Conservation (phyloP, 2,888 invertebrate genomes). For the Danaus chrysippus region DNA sequence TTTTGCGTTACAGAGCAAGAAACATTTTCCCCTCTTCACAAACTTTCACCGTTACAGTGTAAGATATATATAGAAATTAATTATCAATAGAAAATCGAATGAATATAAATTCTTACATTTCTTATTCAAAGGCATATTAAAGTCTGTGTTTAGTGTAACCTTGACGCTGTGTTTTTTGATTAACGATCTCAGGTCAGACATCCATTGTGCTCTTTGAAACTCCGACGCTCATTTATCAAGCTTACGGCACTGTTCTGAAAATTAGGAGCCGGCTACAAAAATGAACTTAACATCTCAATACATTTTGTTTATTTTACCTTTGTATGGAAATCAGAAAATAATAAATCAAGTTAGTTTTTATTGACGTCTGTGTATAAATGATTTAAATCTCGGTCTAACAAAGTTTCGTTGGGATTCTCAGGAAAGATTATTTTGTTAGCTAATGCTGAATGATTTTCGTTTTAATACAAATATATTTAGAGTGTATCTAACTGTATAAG, state of each 20-base stretch:
- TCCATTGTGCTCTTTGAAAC: slow-evolving; percentile 72
- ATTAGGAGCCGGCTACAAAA: slow-evolving; percentile 59
- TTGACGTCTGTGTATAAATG: not conserved
- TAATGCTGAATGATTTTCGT: too few relatives aligned
- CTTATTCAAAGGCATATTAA: slow-evolving; percentile 13
- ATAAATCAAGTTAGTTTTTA: slow-evolving; percentile 5
- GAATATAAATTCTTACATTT: slow-evolving; percentile 10
- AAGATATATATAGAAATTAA: too few relatives aligned
- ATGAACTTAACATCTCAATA: slow-evolving; percentile 24
- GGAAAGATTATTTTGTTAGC: too few relatives aligned
- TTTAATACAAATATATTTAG: too few relatives aligned
- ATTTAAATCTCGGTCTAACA: not conserved
- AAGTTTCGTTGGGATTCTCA: not conserved
- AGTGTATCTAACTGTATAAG: too few relatives aligned
- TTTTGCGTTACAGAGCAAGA: too few relatives aligned
- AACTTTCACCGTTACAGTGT: too few relatives aligned
- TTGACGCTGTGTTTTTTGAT: slow-evolving; percentile 58
- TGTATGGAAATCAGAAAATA: slow-evolving; percentile 1
- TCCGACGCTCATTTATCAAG: slow-evolving; percentile 75
- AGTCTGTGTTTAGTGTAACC: slow-evolving; percentile 42
- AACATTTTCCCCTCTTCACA: too few relatives aligned
- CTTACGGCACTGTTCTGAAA: slow-evolving; percentile 69
- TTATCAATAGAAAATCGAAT: not conserved
- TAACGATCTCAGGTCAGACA: slow-evolving; percentile 68
- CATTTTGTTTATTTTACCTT: slow-evolving; percentile 6